phyloP scores from a whole-genome alignment of 2,113 vertebrate genomes.

The Chroicocephalus ridibundus region DNA sequence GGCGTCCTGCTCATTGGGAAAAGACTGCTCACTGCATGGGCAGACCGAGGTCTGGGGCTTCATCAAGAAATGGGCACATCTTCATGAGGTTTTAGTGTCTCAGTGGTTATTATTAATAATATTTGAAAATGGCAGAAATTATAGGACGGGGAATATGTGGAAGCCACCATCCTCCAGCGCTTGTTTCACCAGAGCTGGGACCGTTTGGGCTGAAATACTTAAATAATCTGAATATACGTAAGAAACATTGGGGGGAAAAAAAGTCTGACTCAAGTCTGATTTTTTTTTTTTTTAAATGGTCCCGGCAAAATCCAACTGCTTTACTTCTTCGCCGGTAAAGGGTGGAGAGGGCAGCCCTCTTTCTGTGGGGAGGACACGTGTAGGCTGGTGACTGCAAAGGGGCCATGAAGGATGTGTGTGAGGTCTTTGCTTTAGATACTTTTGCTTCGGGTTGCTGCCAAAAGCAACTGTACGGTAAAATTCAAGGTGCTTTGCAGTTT shows the following conservation, averaged over 20 bases:
- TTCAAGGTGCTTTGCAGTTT: not conserved
- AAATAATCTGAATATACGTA: not conserved
- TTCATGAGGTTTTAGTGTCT: not conserved
- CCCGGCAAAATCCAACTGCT: not conserved
- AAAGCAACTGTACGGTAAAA: not conserved
- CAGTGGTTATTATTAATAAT: not conserved
- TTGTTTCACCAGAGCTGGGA: not conserved
- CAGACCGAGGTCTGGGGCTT: not conserved
- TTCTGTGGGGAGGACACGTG: not conserved
- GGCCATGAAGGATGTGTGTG: fast-evolving
- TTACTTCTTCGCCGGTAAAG: not conserved
- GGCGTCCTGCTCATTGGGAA: not conserved
- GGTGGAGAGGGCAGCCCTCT: not conserved
- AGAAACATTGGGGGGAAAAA: not conserved
- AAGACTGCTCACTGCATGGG: not conserved
- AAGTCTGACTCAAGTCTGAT: not conserved
- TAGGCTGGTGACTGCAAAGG: not conserved
- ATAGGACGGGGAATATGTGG: not conserved
- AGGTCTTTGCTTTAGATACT: not conserved
- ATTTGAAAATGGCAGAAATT: not conserved
- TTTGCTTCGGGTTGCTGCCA: fast-evolving
- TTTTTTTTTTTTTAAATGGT: not conserved
- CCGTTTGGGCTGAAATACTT: not conserved
- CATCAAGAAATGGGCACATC: not conserved
- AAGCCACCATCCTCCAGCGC: not conserved